Base-by-base conservation (phyloP, 2,113 vertebrate species). In the Myotis davidii region DNA sequence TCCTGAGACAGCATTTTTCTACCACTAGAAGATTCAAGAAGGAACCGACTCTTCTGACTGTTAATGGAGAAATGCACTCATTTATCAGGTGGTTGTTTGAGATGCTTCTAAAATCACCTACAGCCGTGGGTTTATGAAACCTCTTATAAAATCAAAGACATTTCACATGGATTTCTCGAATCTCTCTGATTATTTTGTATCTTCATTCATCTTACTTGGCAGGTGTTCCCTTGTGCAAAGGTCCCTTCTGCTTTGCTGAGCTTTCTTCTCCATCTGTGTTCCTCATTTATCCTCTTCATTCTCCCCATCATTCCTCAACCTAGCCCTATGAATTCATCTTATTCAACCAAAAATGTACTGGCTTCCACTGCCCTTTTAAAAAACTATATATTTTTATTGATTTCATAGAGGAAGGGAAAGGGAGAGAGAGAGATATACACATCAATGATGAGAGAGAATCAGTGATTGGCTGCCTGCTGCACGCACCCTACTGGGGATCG, bases 231-330 rank as follows among this genome's bases (percentile, higher is more conserved):
- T 39, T 13, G n/a, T 69, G 42, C 29, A 54, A 61, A 34, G 16
- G 20, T 90, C 3, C 25, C 3, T 54, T 78, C 73, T 74, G 72
- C 18, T 65, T 54, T 21, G 3, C 23, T 34, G 65, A 79, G 23
- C 2, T 52, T 52, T 37, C 16, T 81, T 59, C 32, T 29, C 16
- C 29, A 12, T n/a, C 27, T 11, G 12, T 54, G 34, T 9, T 13
- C 42, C 61, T 50, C 76, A 13, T 52, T 82, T 29, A 18, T 56
- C 21, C 10, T 74, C 23, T 34, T 59, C n/a, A 3, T 69, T 29
- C 23, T 42, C 6, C 32, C 9, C 17, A 10, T 25, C 39, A 0
- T 11, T 83, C 23, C 21, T 85, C 13, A 42, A 0, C 11, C 7
- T 8, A 52, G 8, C 2, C 73, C 12, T 39, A 1, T 45, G 3